A percentile compares a stretch with the other conserved stretches of the same genome.
phyloP scores from a whole-genome alignment of 2,888 invertebrate genomes.

The Eutolmus rufibarbis region DNA sequence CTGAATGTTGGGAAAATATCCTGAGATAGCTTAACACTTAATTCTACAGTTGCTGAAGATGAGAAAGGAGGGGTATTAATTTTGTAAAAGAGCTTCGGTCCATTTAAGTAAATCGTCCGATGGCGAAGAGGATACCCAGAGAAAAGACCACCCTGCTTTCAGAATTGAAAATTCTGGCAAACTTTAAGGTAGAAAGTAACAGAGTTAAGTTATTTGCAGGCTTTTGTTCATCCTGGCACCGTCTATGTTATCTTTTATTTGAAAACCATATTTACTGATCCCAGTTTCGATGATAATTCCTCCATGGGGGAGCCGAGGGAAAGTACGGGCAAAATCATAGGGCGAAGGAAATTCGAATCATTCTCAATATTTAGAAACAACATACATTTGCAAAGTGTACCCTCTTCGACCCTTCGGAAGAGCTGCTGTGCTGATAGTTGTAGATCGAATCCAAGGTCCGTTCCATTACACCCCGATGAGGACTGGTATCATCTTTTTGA shows the following conservation, averaged over 20 bases:
- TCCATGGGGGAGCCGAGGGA: background rate
- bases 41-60: background rate
- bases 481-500: background rate
- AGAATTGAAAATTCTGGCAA: background rate
- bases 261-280: constrained; percentile 16
- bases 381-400: constrained; percentile 21
- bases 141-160: background rate
- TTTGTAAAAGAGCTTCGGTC: background rate
- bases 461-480: background rate
- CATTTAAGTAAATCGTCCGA: constrained; percentile 15
- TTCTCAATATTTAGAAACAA: constrained; percentile 14
- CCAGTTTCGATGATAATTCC: background rate
- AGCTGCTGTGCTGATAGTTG: background rate
- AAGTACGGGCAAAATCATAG: background rate
- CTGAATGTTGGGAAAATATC: background rate
- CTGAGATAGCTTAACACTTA: background rate
- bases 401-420: background rate
- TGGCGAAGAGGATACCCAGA: background rate
- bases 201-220: constrained; percentile 15
- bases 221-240: constrained; percentile 1
- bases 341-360: background rate
- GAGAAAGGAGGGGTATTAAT: background rate
- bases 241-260: constrained; percentile 12
- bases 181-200: background rate
- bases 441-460: background rate